Conservation (phyloP, 2,113 vertebrate species). For the Engraulis encrasicolus region DNA sequence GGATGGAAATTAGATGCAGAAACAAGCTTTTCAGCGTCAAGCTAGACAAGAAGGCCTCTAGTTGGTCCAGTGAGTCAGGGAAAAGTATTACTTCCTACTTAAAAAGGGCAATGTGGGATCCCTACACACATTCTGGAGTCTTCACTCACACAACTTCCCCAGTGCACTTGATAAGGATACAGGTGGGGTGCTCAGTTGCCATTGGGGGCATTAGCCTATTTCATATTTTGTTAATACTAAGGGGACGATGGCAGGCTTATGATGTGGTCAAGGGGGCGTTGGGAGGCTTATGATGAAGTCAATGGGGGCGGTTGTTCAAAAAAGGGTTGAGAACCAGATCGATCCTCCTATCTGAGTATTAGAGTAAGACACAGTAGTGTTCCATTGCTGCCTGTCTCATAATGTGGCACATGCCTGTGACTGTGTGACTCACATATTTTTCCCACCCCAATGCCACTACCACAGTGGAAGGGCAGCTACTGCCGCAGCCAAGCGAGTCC, state of each 20-base stretch:
- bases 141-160: not conserved
- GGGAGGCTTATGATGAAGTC: too few species aligned
- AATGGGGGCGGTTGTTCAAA: too few species aligned
- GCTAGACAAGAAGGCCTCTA: conserved; percentile 57
- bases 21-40: conserved; percentile 69
- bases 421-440: not conserved
- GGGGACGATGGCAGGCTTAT: too few species aligned
- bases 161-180: not conserved
- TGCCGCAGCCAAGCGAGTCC: not conserved
- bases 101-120: conserved; percentile 52
- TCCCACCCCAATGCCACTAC: not conserved
- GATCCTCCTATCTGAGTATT: too few species aligned
- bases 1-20: conserved; percentile 59
- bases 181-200: too few species aligned
- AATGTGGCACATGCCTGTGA: too few species aligned
- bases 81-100: conserved; percentile 70
- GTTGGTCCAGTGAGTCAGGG: too few species aligned
- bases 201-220: too few species aligned
- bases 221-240: too few species aligned
- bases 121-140: not conserved
- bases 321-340: too few species aligned
- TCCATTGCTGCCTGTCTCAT: not conserved
- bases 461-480: too few species aligned
- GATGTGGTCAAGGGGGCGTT: too few species aligned
- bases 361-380: not conserved